Base-by-base conservation (phyloP, 2,888 invertebrate species). In the Rhaphigaster nebulosa region DNA sequence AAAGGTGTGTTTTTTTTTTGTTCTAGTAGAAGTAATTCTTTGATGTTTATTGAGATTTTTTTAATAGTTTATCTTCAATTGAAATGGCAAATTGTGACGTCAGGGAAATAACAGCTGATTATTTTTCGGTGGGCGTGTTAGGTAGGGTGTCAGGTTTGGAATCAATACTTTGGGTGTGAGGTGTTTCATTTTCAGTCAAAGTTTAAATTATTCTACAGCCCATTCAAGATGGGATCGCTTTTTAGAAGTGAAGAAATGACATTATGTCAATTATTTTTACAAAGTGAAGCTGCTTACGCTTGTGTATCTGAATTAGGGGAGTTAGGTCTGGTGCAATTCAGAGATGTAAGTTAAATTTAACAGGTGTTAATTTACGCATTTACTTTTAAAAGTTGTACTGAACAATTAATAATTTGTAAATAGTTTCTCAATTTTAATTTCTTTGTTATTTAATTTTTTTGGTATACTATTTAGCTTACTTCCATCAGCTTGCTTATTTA, bases 241-340 rank as follows among this genome's bases (percentile, higher is more conserved):
- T 93, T 93, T 91, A 92, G 92, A 87, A 93, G 93, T 90, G 92
- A 93, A 90, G 92, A 93, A 91, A 92, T 92, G 92, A 91, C 91
- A 91, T 92, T 92, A 91, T 92, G 92, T 91, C 92, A 91, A 91
- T 92, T 92, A 90, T 93, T 92, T 89, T 91, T 91, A 91, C 93
- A 92, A 91, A 92, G 92, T 91, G 92, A 92, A 92, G 95, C 95
- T 52, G 95, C 96, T 2, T 96, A 96, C 93, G 94, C 95, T 87
- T 95, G 95, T 93, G 95, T 96, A 34, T 95, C 95, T 13, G 95
- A 96, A 93, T 93, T 96, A 50, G 96, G 96, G 87, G 96, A 96
- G 93, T 94, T 96, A n/a, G 96, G 95, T 84, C 93, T 95, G 76
- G 95, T 95, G 8, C 95, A 96, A 93, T 96, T 96, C 93, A 93